phyloP scores from a whole-genome alignment of 2,797 vertebrate genomes.

The Danio jaintianensis region DNA sequence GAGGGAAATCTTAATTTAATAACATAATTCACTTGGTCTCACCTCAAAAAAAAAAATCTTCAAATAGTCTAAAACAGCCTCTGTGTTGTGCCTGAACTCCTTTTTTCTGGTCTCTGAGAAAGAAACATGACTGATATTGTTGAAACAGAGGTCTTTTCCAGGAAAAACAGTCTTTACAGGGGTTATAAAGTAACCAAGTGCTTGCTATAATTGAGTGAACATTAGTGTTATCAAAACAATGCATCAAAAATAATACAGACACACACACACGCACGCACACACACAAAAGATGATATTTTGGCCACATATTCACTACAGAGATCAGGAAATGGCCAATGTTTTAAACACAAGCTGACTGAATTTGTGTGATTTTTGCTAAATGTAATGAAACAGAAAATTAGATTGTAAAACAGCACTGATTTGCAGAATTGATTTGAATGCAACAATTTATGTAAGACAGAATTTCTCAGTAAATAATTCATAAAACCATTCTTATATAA shows the following conservation, averaged over 20 bases:
- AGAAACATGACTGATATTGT: neutral
- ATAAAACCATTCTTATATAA: too few relatives aligned
- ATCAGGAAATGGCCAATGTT: neutral
- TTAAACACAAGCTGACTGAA: neutral
- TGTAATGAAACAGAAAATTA: too few relatives aligned
- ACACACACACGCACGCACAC: neutral
- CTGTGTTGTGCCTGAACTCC: neutral
- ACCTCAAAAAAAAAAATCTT: neutral
- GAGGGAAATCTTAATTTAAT: neutral
- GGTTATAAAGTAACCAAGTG: conserved; percentile 6
- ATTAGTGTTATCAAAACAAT: neutral
- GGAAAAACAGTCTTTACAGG: neutral
- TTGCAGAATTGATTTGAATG: too few relatives aligned
- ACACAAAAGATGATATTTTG: conserved; percentile 27
- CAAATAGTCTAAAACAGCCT: neutral
- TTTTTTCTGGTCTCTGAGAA: neutral
- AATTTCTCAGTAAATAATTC: too few relatives aligned
- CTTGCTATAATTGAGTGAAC: conserved; percentile 2
- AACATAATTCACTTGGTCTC: neutral
- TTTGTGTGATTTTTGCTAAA: too few relatives aligned
- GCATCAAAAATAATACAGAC: neutral
- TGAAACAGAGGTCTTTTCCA: neutral
- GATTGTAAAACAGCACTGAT: too few relatives aligned
- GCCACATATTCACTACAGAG: neutral
- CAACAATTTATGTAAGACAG: too few relatives aligned